Evolutionary conservation across 2,113 vertebrate species (phyloP), one percentile per base, ranked within the genome.

Genomic region (Panurus biarmicus): DNA sequence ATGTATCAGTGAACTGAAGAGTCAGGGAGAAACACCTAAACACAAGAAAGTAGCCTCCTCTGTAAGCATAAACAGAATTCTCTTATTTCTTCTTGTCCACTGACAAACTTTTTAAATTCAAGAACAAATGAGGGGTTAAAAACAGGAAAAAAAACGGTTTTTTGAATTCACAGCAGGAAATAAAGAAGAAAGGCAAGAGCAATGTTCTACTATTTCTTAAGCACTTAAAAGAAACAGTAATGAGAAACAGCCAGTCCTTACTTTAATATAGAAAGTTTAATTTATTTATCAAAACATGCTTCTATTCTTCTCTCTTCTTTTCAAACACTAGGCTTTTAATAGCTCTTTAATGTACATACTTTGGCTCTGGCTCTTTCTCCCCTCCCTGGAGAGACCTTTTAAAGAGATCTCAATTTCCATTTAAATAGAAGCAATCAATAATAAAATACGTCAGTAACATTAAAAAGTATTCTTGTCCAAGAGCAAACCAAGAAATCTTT

Each of bases 401-500:
- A 87, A 89, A 82, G 13, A 90, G 35, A 89, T 58, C 82, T 79
- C 79, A 23, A 71, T 71, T 93, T 77, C 79, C 72, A 90, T 54
- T 90, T 62, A 83, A 88, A 86, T 38, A 60, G 61, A 86, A 93
- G 61, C 42, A 47, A 92, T 93, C 90, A 67, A 84, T 94, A 93
- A 77, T 25, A 77, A 89, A 87, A 62, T 29, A 51, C 5, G 5
- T 18, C 62, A 72, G 67, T 5, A 48, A 80, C 70, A 53, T 48
- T 70, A 89, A 40, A 50, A 42, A 4, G 17, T 26, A 45, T 58
- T 78, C 31, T 29, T 81, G 58, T 64, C 47, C 81, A 60, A 71
- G 12, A 82, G 38, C 57, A 82, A 67, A 80, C 31, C 75, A 77
- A 64, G n/a, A 76, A 70, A 66, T 31, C 35, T 80, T 35, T 22